phyloP scores from a whole-genome alignment of 2,113 vertebrate genomes.

The Chaetodon auriga region DNA sequence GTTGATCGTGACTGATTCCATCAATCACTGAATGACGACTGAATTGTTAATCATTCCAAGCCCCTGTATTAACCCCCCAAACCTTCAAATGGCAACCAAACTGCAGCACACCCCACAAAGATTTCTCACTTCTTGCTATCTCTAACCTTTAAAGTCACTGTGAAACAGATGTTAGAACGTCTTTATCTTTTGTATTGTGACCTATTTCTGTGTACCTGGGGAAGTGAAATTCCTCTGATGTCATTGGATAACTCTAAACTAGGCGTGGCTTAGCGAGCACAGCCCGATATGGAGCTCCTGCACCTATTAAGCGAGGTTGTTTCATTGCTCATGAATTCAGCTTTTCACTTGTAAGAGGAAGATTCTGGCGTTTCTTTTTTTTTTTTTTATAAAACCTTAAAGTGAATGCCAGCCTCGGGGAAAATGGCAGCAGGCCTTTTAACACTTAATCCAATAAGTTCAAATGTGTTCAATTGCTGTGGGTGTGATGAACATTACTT shows the following conservation, averaged over 20 bases:
- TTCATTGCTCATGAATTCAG: not conserved
- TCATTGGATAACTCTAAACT: not conserved
- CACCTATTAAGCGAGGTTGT: too few relatives aligned
- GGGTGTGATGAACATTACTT: conserved; percentile 52
- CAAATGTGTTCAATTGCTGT: conserved; percentile 52
- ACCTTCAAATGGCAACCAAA: too few relatives aligned
- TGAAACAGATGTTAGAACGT: not conserved
- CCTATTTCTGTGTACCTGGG: not conserved
- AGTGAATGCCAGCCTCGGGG: not conserved
- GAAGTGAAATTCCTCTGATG: not conserved
- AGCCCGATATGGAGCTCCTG: not conserved
- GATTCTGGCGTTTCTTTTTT: not conserved
- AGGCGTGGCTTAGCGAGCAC: not conserved
- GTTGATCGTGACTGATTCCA: too few relatives aligned
- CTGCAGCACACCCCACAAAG: too few relatives aligned
- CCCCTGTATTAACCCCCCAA: too few relatives aligned
- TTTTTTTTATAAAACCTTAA: not conserved
- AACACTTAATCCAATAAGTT: conserved; percentile 22
- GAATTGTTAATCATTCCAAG: too few relatives aligned
- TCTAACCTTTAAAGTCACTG: conserved; percentile 23
- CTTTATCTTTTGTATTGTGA: too few relatives aligned
- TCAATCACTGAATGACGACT: too few relatives aligned
- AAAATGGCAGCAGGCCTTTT: not conserved
- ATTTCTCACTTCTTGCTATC: conserved; percentile 33
- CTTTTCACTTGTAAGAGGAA: not conserved